These are phyloP conservation scores for Lepus timidus DNA, from an alignment of 2,113 vertebrate species.

Conservation along the genomic window DNA sequence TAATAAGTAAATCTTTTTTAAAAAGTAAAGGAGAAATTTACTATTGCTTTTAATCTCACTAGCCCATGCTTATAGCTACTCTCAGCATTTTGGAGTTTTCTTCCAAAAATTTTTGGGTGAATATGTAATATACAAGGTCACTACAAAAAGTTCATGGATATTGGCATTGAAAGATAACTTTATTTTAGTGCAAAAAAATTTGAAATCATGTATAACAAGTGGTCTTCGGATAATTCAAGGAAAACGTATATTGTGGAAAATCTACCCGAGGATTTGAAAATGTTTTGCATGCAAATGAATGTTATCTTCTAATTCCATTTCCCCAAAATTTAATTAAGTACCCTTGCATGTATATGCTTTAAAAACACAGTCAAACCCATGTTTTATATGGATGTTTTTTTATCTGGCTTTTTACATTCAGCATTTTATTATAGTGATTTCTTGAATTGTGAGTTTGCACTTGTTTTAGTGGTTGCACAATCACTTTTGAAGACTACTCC, in stretches of 20 bases:
- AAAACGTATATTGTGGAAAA: too few relatives aligned
- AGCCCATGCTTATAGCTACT: not conserved
- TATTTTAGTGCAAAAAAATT: too few relatives aligned
- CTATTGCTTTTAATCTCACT: constrained; percentile 12
- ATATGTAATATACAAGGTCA: not conserved
- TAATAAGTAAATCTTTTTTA: not conserved
- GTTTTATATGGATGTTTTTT: constrained; percentile 8
- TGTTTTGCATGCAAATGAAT: too few relatives aligned
- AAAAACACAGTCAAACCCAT: not conserved
- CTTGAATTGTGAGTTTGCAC: not conserved
- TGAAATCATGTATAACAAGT: too few relatives aligned
- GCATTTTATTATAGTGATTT: not conserved
- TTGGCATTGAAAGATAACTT: too few relatives aligned
- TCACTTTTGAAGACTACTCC: not conserved
- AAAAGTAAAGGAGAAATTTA: constrained; percentile 1
- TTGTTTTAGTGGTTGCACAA: not conserved
- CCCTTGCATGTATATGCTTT: not conserved
- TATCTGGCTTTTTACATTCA: not conserved
- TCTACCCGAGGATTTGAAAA: too few relatives aligned
- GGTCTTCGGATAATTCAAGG: too few relatives aligned
- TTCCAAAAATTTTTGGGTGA: not conserved
- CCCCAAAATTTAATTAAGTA: too few relatives aligned
- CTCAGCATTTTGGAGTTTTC: constrained; percentile 14
- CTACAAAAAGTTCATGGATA: too few relatives aligned
- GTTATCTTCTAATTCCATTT: too few relatives aligned